Percentiles rank a stretch among this genome's conserved stretches.
phyloP scores from a whole-genome alignment of 2,113 vertebrate genomes.

The Laticauda colubrina region DNA sequence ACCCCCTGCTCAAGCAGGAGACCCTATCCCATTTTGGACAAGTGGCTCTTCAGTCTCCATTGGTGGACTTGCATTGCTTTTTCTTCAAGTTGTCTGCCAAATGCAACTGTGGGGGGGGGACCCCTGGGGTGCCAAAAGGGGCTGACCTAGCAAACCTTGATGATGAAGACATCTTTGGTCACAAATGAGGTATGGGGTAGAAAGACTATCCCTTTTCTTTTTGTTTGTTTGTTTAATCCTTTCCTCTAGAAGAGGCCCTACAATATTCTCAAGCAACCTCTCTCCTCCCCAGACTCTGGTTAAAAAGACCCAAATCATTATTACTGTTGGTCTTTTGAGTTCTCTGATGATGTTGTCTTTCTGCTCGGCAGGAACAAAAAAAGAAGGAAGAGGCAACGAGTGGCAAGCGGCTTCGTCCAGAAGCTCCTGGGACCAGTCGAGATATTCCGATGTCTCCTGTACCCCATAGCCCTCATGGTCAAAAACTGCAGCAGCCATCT shows the following conservation, averaged over 20 bases:
- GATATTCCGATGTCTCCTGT: constrained; percentile 83
- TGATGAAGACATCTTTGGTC: neutral
- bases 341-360: neutral
- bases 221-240: neutral
- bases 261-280: neutral
- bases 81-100: neutral
- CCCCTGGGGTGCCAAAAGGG: neutral
- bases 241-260: neutral
- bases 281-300: neutral
- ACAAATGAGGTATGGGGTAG: neutral
- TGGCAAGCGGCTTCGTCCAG: constrained; percentile 83
- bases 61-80: neutral
- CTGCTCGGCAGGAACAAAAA: constrained; percentile 82
- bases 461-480: constrained; percentile 70
- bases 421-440: constrained; percentile 85
- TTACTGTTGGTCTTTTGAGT: neutral
- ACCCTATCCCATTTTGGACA: no score
- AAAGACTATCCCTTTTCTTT: neutral
- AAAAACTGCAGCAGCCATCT: constrained; percentile 75
- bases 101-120: neutral
- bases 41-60: no score
- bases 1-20: no score
- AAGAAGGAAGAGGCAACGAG: constrained; percentile 84
- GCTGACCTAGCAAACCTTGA: neutral
- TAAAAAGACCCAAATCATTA: neutral